Percentiles rank a stretch among this genome's conserved stretches.
phyloP scores from a whole-genome alignment of 2,113 vertebrate genomes.

The Piprites chloris region DNA sequence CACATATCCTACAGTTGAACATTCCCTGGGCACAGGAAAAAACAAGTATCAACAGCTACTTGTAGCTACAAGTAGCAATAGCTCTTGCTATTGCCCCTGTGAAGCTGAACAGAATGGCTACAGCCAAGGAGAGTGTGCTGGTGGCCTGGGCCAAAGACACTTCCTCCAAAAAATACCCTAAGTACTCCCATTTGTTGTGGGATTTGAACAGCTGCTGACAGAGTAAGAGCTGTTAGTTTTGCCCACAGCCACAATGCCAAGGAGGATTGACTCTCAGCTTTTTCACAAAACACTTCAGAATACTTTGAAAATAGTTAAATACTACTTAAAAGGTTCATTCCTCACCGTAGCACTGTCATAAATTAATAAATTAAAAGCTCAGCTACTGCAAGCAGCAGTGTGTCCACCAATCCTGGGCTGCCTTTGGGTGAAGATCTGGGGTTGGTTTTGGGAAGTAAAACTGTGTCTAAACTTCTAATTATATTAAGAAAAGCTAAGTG shows the following conservation, averaged over 20 bases:
- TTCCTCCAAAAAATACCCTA: neutral
- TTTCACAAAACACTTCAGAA: neutral
- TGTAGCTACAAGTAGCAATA: neutral
- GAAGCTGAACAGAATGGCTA: neutral
- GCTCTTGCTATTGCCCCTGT: neutral
- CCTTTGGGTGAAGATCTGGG: neutral
- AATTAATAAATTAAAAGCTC: constrained; percentile 17
- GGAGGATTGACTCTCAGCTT: neutral
- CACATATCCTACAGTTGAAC: rapidly evolving
- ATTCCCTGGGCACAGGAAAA: neutral
- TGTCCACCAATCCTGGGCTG: neutral
- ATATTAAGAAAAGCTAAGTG: neutral
- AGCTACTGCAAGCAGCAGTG: neutral
- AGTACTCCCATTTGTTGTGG: neutral
- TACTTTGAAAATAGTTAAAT: neutral
- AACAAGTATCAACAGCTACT: too few species aligned
- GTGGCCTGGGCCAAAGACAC: neutral
- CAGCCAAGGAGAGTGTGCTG: neutral
- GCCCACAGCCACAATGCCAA: neutral
- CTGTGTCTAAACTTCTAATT: neutral
- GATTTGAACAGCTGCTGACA: neutral
- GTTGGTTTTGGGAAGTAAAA: neutral
- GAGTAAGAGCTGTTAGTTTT: neutral
- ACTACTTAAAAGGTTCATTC: neutral
- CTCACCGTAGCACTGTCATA: neutral